Percentiles rank a stretch among this genome's conserved stretches.
Evolutionary conservation across 2,113 vertebrate genomes (phyloP).

Genomic region (Chaetodon trifascialis): DNA sequence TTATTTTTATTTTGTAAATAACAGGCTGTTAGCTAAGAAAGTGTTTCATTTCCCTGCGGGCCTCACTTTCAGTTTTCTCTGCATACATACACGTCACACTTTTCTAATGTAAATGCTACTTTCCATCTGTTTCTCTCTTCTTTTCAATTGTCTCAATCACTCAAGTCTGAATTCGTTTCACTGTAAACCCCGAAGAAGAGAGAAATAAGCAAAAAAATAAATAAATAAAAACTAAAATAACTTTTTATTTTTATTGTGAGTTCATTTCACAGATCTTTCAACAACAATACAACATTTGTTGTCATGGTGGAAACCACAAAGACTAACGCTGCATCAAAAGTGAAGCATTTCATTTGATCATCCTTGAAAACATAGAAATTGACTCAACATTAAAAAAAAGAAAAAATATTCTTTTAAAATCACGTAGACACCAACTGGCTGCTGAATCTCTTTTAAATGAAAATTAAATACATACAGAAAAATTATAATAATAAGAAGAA

Average conservation of each 20-base stretch:
- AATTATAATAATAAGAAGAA: neutral
- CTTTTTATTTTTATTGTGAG: too few species aligned
- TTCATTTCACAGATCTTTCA: neutral
- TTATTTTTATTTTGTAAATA: too few species aligned
- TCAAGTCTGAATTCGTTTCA: slow-evolving; percentile 7
- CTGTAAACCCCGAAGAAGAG: neutral
- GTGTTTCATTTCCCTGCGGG: neutral
- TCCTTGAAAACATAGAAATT: too few species aligned
- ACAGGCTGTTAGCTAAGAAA: too few species aligned
- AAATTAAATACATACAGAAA: too few species aligned
- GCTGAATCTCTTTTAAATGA: too few species aligned
- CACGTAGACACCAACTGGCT: too few species aligned
- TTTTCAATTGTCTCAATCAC: slow-evolving; percentile 19
- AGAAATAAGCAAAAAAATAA: too few species aligned
- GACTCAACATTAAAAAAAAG: neutral
- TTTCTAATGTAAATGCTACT: slow-evolving; percentile 26
- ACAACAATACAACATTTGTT: neutral
- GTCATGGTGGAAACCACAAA: neutral
- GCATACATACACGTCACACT: neutral
- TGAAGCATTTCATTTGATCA: neutral
- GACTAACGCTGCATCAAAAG: neutral
- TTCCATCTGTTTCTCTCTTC: neutral
- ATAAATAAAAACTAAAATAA: neutral
- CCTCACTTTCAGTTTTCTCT: neutral
- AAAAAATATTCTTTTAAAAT: neutral